Evolutionary conservation across 2,797 vertebrate genomes (phyloP).

Genomic region (Poecilia picta): DNA sequence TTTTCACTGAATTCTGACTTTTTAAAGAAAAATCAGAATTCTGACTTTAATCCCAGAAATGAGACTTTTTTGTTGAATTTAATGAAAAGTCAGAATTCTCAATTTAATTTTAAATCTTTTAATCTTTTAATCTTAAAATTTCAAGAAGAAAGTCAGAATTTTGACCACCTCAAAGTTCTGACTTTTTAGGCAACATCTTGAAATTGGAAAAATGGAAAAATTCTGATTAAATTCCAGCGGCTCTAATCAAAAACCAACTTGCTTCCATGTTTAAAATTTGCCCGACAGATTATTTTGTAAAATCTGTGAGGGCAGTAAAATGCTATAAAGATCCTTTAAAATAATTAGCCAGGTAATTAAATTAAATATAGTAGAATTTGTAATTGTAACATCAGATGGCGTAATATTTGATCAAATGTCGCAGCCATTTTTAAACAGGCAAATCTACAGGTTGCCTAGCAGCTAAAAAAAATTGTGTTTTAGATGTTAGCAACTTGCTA

Average conservation of each 20-base stretch:
- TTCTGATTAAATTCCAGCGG: neutral
- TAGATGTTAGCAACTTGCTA: conserved; percentile 20
- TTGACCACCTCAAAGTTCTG: neutral
- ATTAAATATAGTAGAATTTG: neutral
- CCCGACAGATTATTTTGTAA: neutral
- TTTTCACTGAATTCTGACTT: too few species aligned
- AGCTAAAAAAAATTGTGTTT: neutral
- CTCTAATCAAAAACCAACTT: neutral
- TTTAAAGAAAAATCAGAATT: too few species aligned
- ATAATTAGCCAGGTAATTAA: neutral
- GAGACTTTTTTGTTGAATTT: neutral
- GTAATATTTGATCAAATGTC: neutral
- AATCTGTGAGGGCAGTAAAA: neutral
- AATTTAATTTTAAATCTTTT: neutral
- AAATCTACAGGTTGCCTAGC: neutral
- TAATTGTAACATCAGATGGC: neutral
- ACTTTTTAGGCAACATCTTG: neutral
- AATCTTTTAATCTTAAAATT: neutral
- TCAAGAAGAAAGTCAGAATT: neutral
- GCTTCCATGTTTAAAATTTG: neutral
- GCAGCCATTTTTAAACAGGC: neutral
- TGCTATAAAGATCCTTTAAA: neutral
- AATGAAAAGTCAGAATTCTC: neutral
- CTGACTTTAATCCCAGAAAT: too few species aligned
- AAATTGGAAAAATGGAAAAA: too few species aligned